Conservation (phyloP, 1,140 invertebrate species). For the Hesperophylax magnus region DNA sequence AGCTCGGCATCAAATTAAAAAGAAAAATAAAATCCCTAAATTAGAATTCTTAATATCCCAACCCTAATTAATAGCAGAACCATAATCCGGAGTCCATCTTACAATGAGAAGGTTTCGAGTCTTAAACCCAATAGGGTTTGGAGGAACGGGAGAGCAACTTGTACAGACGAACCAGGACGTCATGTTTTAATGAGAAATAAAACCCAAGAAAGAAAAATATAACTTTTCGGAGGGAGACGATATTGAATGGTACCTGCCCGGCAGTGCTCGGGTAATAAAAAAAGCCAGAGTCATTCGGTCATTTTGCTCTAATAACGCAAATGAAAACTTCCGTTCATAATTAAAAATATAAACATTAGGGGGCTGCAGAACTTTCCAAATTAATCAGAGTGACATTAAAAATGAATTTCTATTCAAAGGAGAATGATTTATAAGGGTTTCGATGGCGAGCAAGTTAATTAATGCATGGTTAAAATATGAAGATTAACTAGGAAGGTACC, state of each 20-base stretch:
- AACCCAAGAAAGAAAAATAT: constrained; percentile 56
- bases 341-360: constrained; percentile 45
- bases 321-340: constrained; percentile 34
- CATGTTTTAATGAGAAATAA: constrained; percentile 58
- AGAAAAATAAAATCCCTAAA: constrained; percentile 57
- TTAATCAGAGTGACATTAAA: constrained; percentile 46
- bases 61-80: constrained; percentile 57
- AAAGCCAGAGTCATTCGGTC: constrained; percentile 52
- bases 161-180: constrained; percentile 38
- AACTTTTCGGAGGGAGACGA: constrained; percentile 48
- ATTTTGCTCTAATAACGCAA: constrained; percentile 49
- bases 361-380: constrained; percentile 31
- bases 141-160: constrained; percentile 14
- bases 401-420: background rate
- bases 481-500: too few species aligned
- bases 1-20: constrained; percentile 57
- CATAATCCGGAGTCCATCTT: constrained; percentile 52
- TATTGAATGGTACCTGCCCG: constrained; percentile 50
- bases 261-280: constrained; percentile 40
- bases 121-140: background rate
- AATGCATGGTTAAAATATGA: too few species aligned
- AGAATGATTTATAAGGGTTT: constrained; percentile 25
- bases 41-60: constrained; percentile 59
- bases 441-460: too few species aligned
- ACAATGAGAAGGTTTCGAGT: constrained; percentile 34